Conservation (phyloP, 2,113 vertebrate genomes). For the Protomyctophum bolini region DNA sequence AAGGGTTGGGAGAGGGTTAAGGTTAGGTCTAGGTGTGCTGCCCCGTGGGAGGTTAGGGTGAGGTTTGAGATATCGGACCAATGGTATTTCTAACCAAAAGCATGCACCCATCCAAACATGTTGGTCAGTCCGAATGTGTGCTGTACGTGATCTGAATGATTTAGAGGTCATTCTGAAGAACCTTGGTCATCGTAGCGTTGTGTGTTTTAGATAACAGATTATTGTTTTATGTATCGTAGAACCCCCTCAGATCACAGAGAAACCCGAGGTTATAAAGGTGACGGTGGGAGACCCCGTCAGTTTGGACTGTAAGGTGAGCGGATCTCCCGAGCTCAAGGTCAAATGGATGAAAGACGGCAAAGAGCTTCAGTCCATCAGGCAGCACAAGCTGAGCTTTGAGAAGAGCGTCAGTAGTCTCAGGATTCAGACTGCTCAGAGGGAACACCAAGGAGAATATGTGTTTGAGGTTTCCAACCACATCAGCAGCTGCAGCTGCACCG, state of each 20-base stretch:
- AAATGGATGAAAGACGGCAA: slow-evolving; percentile 93
- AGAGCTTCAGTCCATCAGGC: slow-evolving; percentile 91
- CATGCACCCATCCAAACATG: too few species aligned
- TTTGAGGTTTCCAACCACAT: slow-evolving; percentile 95
- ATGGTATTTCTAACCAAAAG: too few species aligned
- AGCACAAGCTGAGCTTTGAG: slow-evolving; percentile 90
- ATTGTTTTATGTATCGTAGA: slow-evolving; percentile 77
- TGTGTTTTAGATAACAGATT: background rate
- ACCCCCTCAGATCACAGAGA: slow-evolving; percentile 92
- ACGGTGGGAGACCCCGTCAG: slow-evolving; percentile 92
- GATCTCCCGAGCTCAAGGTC: slow-evolving; percentile 93
- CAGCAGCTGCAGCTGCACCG: slow-evolving; percentile 88
- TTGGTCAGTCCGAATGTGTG: background rate
- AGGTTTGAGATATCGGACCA: too few species aligned
- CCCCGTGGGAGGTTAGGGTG: too few species aligned
- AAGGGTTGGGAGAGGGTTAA: too few species aligned
- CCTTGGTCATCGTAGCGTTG: background rate
- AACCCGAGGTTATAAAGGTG: slow-evolving; percentile 89
- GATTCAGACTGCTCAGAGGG: slow-evolving; percentile 87
- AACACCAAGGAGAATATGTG: slow-evolving; percentile 90
- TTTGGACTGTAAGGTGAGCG: slow-evolving; percentile 91
- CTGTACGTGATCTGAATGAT: too few species aligned
- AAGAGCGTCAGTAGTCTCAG: slow-evolving; percentile 92
- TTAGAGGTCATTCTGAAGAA: too few species aligned
- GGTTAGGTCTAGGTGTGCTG: too few species aligned